Percentiles rank a stretch among this genome's conserved stretches.
phyloP scores from a whole-genome alignment of 2,113 vertebrate genomes.

The Morone saxatilis region DNA sequence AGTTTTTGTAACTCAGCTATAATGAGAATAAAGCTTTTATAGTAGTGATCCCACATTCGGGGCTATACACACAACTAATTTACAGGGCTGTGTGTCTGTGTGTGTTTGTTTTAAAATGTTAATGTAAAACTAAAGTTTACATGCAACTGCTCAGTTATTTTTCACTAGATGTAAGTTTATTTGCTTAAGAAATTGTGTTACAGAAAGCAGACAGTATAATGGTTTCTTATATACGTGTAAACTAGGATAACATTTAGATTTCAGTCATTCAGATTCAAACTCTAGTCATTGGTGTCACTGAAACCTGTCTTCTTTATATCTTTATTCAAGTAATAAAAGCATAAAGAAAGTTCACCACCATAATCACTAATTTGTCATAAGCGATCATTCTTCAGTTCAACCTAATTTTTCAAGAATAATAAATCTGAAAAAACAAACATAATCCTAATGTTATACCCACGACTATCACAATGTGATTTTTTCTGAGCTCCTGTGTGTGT shows the following conservation, averaged over 20 bases:
- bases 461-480: background rate
- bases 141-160: background rate
- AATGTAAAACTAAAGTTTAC: background rate
- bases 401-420: background rate
- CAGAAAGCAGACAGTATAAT: no score
- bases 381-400: background rate
- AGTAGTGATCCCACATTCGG: constrained; percentile 54
- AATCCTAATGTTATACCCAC: constrained; percentile 3
- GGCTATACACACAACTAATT: constrained; percentile 64
- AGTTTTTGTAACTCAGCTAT: constrained; percentile 69
- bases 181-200: no score
- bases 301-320: background rate
- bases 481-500: constrained; percentile 8
- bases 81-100: constrained; percentile 2
- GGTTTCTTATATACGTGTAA: no score
- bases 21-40: constrained; percentile 65
- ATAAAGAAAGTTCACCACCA: background rate
- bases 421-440: no score
- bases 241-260: background rate
- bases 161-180: background rate
- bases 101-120: background rate
- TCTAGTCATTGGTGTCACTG: background rate
- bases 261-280: background rate
- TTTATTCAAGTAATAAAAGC: no score
- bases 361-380: background rate